These are phyloP conservation scores for Acipenser transmontanus DNA, from an alignment of 2,797 vertebrate species.

Conservation along the genomic window DNA sequence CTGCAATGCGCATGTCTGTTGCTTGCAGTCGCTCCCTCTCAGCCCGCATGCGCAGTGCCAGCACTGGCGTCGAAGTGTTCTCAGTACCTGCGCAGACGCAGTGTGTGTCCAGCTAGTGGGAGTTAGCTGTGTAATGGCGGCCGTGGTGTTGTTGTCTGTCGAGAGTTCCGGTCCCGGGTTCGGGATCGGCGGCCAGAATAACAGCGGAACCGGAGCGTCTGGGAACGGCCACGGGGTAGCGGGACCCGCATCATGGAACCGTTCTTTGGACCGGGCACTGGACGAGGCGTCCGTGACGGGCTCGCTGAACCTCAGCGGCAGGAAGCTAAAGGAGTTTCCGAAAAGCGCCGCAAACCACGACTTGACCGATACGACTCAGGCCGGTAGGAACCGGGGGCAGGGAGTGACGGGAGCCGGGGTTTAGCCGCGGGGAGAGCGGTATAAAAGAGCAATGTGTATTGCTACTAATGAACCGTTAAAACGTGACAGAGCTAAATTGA, in stretches of 20 bases:
- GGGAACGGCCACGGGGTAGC: constrained; percentile 32
- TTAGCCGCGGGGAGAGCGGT: neutral
- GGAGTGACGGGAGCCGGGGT: neutral
- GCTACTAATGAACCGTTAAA: no score
- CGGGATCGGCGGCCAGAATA: constrained; percentile 35
- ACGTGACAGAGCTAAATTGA: no score
- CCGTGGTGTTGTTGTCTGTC: constrained; percentile 68
- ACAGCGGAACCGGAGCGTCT: constrained; percentile 35
- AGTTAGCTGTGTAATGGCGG: constrained; percentile 81
- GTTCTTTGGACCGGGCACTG: constrained; percentile 83
- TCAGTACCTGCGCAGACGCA: constrained; percentile 26
- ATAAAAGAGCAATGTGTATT: no score
- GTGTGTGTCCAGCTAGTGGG: constrained; percentile 29
- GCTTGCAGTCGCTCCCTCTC: neutral
- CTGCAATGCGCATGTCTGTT: no score
- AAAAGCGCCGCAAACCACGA: constrained; percentile 85
- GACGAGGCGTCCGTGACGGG: constrained; percentile 88
- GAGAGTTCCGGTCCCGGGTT: constrained; percentile 60
- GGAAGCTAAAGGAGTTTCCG: constrained; percentile 96
- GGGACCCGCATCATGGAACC: constrained; percentile 78
- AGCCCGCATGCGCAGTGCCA: constrained; percentile 19
- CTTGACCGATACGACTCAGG: constrained; percentile 87
- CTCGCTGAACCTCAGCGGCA: constrained; percentile 84
- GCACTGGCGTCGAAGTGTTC: constrained; percentile 12
- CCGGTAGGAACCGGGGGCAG: constrained; percentile 63